Evolutionary conservation across 2,113 vertebrate species (phyloP), one percentile per base, ranked within the genome.

Genomic region (Rafetus swinhoei): DNA sequence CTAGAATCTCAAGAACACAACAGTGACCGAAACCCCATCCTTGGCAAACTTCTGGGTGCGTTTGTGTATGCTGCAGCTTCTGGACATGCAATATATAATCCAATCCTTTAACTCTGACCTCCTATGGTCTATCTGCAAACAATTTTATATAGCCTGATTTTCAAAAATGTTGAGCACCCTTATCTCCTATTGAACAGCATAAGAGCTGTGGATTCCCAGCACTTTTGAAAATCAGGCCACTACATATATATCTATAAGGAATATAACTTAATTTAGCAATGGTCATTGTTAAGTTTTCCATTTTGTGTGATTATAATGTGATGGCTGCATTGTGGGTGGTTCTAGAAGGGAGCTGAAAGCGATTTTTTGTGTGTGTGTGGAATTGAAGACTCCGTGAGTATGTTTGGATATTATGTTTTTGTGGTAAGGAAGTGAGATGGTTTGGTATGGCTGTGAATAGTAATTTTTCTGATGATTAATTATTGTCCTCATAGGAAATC

Each of bases 381-480:
- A 92, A 39, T 16, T 57, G 57, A 88, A 29, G 21, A 14, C 62
- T 9, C 65, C 79, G 32, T 19, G 55, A 27, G 29, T 53, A 80
- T 1, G 3, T 82, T 19, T 35, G 55, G 69, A 80, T 91, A 60
- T 56, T 86, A 25, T 87, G 11, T 60, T 25, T 32, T n/a, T 89
- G 62, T 59, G n/a, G 14, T 69, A 39, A 87, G 9, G 4, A 45
- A 0, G 0, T 39, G 74, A 76, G 39, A 7, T 76, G 74, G 24
- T 25, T 50, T 76, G 11, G 39, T 76, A 39, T 76, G 21, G 39
- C 74, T 76, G 35, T 55, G 18, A 79, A 84, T 52, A 56, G 54
- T 59, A 74, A 21, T 65, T 57, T 86, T 92, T 52, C 87, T 21
- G 55, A 18, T 65, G 81, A 45, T 74, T 90, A 52, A 15, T 81